These are phyloP conservation scores for Elymnias hypermnestra DNA, from an alignment of 1,140 invertebrate genomes.

Conservation along the genomic window DNA sequence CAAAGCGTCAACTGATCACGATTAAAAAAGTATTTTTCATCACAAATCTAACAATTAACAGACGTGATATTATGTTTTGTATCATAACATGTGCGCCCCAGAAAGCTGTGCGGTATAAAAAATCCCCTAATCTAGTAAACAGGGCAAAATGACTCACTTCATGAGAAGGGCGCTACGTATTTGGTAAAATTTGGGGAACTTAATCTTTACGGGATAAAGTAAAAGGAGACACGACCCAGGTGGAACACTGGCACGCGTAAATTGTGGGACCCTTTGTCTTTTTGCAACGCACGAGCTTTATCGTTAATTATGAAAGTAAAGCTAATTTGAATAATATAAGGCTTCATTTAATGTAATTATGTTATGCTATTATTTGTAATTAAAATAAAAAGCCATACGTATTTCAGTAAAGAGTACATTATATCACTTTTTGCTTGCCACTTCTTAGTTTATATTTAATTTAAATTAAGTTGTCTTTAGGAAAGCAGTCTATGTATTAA, in stretches of 20 bases:
- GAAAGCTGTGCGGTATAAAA: conserved; percentile 61
- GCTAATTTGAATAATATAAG: conserved; percentile 45
- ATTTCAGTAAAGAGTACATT: too few relatives aligned
- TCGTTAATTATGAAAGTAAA: conserved; percentile 56
- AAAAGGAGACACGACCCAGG: conserved; percentile 73
- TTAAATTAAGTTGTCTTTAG: too few relatives aligned
- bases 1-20: too few relatives aligned
- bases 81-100: conserved; percentile 13
- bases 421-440: too few relatives aligned
- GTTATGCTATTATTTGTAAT: conserved; percentile 2
- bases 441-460: too few relatives aligned
- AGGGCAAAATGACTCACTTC: conserved; percentile 71
- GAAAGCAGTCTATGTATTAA: too few relatives aligned
- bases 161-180: conserved; percentile 57
- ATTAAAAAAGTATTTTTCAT: too few relatives aligned
- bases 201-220: conserved; percentile 73
- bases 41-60: background rate
- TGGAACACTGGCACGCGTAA: conserved; percentile 53
- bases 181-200: conserved; percentile 57
- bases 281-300: conserved; percentile 39
- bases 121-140: conserved; percentile 74
- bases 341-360: conserved; percentile 13
- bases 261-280: conserved; percentile 44
- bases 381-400: background rate
- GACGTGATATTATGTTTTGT: conserved; percentile 4